Evolutionary conservation across 1,140 invertebrate genomes (phyloP).

Genomic region (Frieseomelitta varia): DNA sequence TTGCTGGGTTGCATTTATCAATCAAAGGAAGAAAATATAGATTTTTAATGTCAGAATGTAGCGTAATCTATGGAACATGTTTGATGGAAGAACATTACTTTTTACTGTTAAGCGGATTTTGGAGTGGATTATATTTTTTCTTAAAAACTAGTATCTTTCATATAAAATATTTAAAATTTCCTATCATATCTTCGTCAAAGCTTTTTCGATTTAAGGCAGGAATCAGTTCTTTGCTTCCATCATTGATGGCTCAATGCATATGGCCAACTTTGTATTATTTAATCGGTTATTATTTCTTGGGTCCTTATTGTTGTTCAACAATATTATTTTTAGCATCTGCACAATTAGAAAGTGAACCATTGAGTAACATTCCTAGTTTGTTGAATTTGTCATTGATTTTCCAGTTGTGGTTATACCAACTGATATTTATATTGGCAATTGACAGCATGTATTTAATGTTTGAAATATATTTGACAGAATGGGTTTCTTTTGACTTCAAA

Average conservation of each 20-base stretch:
- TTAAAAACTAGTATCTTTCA: slow-evolving; percentile 82
- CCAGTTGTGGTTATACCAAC: slow-evolving; percentile 86
- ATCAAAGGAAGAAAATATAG: slow-evolving; percentile 82
- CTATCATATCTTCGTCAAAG: slow-evolving; percentile 86
- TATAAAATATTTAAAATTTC: slow-evolving; percentile 80
- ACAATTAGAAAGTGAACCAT: slow-evolving; percentile 79
- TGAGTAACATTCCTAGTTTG: slow-evolving; percentile 82
- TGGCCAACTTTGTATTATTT: slow-evolving; percentile 85
- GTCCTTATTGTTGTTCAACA: slow-evolving; percentile 74
- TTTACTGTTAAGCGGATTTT: slow-evolving; percentile 86
- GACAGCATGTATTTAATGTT: slow-evolving; percentile 87
- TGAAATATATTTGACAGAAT: slow-evolving; percentile 87
- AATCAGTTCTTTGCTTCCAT: slow-evolving; percentile 82
- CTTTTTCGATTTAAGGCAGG: slow-evolving; percentile 85
- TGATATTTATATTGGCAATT: slow-evolving; percentile 86
- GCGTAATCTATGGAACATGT: slow-evolving; percentile 68
- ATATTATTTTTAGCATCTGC: slow-evolving; percentile 60
- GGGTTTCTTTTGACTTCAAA: slow-evolving; percentile 82
- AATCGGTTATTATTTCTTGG: slow-evolving; percentile 84
- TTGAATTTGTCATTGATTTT: slow-evolving; percentile 83
- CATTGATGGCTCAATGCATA: slow-evolving; percentile 83
- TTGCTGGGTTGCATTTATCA: slow-evolving; percentile 85
- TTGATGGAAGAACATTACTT: slow-evolving; percentile 84
- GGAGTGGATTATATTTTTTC: slow-evolving; percentile 87
- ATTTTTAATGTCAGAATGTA: slow-evolving; percentile 76